Conservation (phyloP, 2,888 invertebrate species). For the Shargacucullia verbasci region DNA sequence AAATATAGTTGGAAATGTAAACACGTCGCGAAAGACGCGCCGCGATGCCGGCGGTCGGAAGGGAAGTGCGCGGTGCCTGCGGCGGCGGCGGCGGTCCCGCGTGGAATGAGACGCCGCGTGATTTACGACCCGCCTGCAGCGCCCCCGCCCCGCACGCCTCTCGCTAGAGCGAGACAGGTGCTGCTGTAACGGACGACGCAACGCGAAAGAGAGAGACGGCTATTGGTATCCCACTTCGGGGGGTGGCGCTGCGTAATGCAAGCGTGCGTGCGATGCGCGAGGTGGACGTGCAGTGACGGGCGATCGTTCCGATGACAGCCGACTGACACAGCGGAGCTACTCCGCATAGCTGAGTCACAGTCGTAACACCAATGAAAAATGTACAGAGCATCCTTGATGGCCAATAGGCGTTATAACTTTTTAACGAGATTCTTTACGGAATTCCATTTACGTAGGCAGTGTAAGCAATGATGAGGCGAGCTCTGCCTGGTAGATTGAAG, state of each 20-base stretch:
- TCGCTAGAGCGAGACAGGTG: slow-evolving; percentile 74
- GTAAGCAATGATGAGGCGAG: slow-evolving; percentile 58
- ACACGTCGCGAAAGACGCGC: slow-evolving; percentile 88
- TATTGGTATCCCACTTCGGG: slow-evolving; percentile 77
- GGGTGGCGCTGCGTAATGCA: slow-evolving; percentile 89
- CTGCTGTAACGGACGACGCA: slow-evolving; percentile 43
- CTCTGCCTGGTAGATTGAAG: slow-evolving; percentile 60
- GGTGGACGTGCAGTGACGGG: slow-evolving; percentile 87
- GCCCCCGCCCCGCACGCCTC: slow-evolving; percentile 85
- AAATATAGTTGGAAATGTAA: slow-evolving; percentile 79
- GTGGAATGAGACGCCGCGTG: slow-evolving; percentile 89
- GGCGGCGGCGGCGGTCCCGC: slow-evolving; percentile 88
- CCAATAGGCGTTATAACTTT: slow-evolving; percentile 73
- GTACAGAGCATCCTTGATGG: slow-evolving; percentile 67
- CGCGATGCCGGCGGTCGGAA: slow-evolving; percentile 83
- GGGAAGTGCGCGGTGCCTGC: slow-evolving; percentile 88
- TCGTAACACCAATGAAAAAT: slow-evolving; percentile 77
- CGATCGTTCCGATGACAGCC: slow-evolving; percentile 86
- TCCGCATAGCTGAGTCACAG: slow-evolving; percentile 82
- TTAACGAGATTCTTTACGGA: slow-evolving; percentile 71
- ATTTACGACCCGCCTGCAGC: slow-evolving; percentile 90
- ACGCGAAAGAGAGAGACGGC: slow-evolving; percentile 74
- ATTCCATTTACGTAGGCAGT: slow-evolving; percentile 59
- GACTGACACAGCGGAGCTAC: slow-evolving; percentile 79
- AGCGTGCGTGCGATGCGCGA: slow-evolving; percentile 89